A percentile compares a stretch with the other conserved stretches of the same genome.
Evolutionary conservation across 2,888 invertebrate species (phyloP).

Genomic region (Acrobasis repandana): DNA sequence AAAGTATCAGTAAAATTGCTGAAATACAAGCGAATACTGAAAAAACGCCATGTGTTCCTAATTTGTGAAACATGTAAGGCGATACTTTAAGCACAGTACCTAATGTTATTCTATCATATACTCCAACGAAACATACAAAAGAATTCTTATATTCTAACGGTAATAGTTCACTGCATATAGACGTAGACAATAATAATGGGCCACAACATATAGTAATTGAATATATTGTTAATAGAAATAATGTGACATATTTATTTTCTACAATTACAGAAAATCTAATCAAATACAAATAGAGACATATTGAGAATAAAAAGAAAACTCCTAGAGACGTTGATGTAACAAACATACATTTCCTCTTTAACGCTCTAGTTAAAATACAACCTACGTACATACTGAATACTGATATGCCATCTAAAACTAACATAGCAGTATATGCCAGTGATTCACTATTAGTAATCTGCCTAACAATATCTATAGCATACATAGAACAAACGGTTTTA

Average conservation of each 20-base stretch:
- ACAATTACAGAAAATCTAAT: constrained; percentile 32
- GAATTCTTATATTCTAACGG: constrained; percentile 3
- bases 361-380: constrained; percentile 34
- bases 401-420: constrained; percentile 53
- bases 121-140: neutral
- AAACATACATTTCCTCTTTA: constrained; percentile 42
- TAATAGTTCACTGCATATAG: constrained; percentile 10
- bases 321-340: constrained; percentile 35
- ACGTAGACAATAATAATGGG: constrained; percentile 15
- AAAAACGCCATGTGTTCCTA: constrained; percentile 12
- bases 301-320: constrained; percentile 34
- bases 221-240: neutral
- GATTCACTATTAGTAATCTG: constrained; percentile 44
- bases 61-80: neutral
- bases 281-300: constrained; percentile 42
- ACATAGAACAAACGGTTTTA: constrained; percentile 47
- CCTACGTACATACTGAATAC: constrained; percentile 47
- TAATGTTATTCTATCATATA: neutral
- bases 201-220: constrained; percentile 15
- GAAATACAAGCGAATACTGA: neutral
- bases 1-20: neutral
- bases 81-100: neutral
- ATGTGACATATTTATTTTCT: constrained; percentile 31
- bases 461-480: constrained; percentile 49
- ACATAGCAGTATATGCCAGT: constrained; percentile 49